phyloP scores from a whole-genome alignment of 2,113 vertebrate genomes.

The Artemisiospiza belli region DNA sequence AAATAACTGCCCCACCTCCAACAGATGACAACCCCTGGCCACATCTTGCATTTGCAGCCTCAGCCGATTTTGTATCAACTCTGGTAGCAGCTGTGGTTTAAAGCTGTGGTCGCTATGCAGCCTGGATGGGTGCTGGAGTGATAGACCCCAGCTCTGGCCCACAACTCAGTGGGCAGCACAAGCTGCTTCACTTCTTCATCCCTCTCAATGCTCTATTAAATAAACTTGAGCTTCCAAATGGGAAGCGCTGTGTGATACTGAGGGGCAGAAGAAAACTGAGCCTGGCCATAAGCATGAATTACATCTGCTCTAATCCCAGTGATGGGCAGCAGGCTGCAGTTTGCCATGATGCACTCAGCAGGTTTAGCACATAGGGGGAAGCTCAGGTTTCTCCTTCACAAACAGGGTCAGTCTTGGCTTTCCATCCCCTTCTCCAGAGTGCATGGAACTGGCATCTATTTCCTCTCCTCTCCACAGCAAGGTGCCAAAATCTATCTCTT shows the following conservation, averaged over 20 bases:
- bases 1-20: background rate
- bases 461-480: background rate
- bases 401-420: background rate
- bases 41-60: background rate
- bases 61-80: background rate
- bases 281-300: no score
- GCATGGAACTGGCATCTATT: background rate
- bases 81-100: background rate
- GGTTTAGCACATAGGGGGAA: background rate
- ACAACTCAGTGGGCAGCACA: background rate
- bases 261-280: background rate
- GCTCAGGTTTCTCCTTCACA: background rate
- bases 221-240: background rate
- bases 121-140: rapidly evolving
- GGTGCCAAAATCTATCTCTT: background rate
- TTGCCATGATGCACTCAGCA: rapidly evolving
- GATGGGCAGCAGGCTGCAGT: background rate
- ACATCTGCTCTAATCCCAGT: background rate
- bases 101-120: background rate
- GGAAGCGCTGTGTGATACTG: background rate
- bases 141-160: background rate
- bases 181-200: background rate
- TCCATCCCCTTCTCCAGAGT: background rate
- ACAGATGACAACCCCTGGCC: background rate
- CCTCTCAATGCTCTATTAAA: background rate